These are phyloP conservation scores for Zootoca vivipara DNA, from an alignment of 2,113 vertebrate species.

Conservation along the genomic window DNA sequence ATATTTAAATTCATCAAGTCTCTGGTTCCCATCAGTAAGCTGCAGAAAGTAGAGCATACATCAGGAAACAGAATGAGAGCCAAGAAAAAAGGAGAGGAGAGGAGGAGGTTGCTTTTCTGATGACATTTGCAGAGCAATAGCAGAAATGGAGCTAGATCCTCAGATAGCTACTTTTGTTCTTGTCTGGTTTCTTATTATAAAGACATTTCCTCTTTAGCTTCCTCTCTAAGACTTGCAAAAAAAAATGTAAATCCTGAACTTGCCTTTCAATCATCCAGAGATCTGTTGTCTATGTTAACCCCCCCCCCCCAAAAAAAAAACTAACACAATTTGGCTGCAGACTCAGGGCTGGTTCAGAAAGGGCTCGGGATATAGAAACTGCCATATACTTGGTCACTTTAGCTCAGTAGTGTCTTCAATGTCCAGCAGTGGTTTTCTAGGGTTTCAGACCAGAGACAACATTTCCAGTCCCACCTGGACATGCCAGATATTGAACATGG, in stretches of 20 bases:
- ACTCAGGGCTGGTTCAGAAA: slow-evolving; percentile 52
- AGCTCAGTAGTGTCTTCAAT: too few relatives aligned
- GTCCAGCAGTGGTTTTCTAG: too few relatives aligned
- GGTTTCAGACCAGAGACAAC: too few relatives aligned
- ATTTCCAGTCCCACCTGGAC: too few relatives aligned
- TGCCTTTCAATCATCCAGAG: slow-evolving; percentile 37
- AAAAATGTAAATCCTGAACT: background rate
- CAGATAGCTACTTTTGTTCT: slow-evolving; percentile 19
- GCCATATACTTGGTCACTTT: too few relatives aligned
- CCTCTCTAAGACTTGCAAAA: background rate
- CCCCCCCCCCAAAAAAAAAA: slow-evolving; percentile 28
- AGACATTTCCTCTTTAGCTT: slow-evolving; percentile 30
- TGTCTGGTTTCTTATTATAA: slow-evolving; percentile 42
- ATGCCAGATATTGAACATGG: too few relatives aligned
- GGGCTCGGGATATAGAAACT: slow-evolving; percentile 25
- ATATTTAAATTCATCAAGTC: slow-evolving; percentile 39
- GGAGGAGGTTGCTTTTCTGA: background rate
- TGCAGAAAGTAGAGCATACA: slow-evolving; percentile 29
- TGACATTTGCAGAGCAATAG: background rate
- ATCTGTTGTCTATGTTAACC: slow-evolving; percentile 12
- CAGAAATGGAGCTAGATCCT: slow-evolving; percentile 15
- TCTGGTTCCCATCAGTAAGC: slow-evolving; percentile 28
- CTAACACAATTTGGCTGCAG: slow-evolving; percentile 12
- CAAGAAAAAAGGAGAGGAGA: slow-evolving; percentile 7
- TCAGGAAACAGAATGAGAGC: slow-evolving; percentile 30